Evolutionary conservation across 2,797 vertebrate genomes (phyloP).

Genomic region (Sus cebifrons): DNA sequence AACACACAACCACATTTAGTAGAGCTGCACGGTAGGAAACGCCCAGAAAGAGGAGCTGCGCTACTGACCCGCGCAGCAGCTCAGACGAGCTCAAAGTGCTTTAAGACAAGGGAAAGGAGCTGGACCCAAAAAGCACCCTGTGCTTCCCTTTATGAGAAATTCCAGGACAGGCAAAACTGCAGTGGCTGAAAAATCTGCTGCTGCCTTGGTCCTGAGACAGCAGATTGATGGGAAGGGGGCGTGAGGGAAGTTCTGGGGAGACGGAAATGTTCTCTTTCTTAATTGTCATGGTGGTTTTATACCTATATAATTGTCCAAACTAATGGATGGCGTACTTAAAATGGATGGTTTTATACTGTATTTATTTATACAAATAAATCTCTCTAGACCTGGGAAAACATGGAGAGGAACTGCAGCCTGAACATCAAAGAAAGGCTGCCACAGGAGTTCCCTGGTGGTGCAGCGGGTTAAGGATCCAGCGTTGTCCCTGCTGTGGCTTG

Average conservation of each 20-base stretch:
- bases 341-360: neutral
- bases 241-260: too few relatives aligned
- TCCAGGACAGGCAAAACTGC: neutral
- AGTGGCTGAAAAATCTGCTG: neutral
- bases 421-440: neutral
- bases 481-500: too few relatives aligned
- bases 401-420: neutral
- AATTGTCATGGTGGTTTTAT: neutral
- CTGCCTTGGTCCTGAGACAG: neutral
- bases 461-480: too few relatives aligned
- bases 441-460: too few relatives aligned
- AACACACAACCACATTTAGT: too few relatives aligned
- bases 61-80: too few relatives aligned
- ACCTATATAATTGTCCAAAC: neutral
- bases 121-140: neutral
- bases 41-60: neutral
- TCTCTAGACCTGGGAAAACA: neutral
- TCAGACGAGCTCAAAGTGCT: too few relatives aligned
- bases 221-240: neutral
- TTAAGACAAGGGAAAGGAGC: neutral
- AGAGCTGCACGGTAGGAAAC: accelerated
- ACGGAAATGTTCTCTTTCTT: neutral
- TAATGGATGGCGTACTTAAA: neutral
- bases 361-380: neutral
- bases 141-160: too few relatives aligned